phyloP scores from a whole-genome alignment of 2,888 invertebrate species.

The Mythimna ferrago region DNA sequence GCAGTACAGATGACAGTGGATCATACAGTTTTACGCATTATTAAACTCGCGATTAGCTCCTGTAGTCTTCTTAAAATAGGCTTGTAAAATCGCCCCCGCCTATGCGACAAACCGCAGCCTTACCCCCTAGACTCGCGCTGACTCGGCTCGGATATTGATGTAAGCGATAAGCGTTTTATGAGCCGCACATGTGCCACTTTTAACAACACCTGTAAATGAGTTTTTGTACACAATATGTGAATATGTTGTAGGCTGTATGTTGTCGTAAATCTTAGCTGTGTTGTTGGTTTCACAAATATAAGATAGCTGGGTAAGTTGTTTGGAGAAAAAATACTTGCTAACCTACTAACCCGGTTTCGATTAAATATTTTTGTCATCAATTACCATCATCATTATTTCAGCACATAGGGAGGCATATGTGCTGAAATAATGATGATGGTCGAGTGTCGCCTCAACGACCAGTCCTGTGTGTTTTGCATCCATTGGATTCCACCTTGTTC shows the following conservation, averaged over 20 bases:
- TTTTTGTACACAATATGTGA: slow-evolving; percentile 50
- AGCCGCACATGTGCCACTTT: slow-evolving; percentile 63
- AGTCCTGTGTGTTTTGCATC: too few species aligned
- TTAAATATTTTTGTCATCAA: too few species aligned
- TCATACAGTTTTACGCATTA: too few species aligned
- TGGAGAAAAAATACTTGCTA: not conserved
- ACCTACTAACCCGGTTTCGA: too few species aligned
- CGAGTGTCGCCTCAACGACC: too few species aligned
- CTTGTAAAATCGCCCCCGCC: not conserved
- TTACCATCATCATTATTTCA: too few species aligned
- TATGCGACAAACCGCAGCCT: slow-evolving; percentile 24
- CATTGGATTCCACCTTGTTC: too few species aligned
- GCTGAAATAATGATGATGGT: too few species aligned
- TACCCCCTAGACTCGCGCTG: slow-evolving; percentile 51
- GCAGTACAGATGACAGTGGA: too few species aligned
- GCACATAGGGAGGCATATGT: too few species aligned
- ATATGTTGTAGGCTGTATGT: slow-evolving; percentile 26
- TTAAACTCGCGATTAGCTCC: too few species aligned
- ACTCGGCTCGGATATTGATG: slow-evolving; percentile 71
- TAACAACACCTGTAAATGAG: slow-evolving; percentile 65
- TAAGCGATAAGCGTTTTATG: slow-evolving; percentile 75
- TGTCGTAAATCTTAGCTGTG: slow-evolving; percentile 35
- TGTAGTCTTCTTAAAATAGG: not conserved
- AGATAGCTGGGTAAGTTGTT: slow-evolving; percentile 14
- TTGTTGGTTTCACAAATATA: not conserved